phyloP scores from a whole-genome alignment of 2,888 invertebrate genomes.

The Ophion ellenae region DNA sequence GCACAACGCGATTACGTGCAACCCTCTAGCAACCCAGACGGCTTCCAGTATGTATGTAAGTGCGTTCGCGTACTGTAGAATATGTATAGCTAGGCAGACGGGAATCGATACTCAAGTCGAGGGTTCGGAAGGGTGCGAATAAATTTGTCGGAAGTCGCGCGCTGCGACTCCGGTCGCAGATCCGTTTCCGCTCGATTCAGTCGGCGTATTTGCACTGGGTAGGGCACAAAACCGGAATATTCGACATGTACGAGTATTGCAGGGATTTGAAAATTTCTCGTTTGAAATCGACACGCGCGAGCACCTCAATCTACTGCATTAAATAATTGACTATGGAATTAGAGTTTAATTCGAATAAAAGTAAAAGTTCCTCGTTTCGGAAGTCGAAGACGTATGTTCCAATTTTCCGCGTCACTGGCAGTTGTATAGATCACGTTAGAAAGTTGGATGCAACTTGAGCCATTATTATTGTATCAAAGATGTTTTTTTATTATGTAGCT shows the following conservation, averaged over 20 bases:
- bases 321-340: not conserved
- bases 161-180: slow-evolving; percentile 61
- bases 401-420: not conserved
- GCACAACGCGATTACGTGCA: slow-evolving; percentile 79
- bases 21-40: slow-evolving; percentile 55
- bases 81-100: slow-evolving; percentile 55
- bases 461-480: not conserved
- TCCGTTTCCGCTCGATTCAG: slow-evolving; percentile 72
- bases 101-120: slow-evolving; percentile 77
- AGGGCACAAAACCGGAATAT: slow-evolving; percentile 52
- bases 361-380: not conserved
- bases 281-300: slow-evolving; percentile 5
- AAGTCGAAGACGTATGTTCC: not conserved
- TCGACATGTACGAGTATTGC: slow-evolving; percentile 31
- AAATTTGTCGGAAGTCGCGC: slow-evolving; percentile 80
- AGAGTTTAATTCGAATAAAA: not conserved
- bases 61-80: slow-evolving; percentile 39
- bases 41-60: slow-evolving; percentile 44
- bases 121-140: slow-evolving; percentile 74
- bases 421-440: not conserved
- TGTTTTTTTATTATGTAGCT: not conserved
- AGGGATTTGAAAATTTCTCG: slow-evolving; percentile 20
- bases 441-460: not conserved
- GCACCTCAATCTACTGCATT: not conserved
- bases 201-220: slow-evolving; percentile 48